Base-by-base conservation (phyloP, 2,113 vertebrate genomes). In the Daubentonia madagascariensis region DNA sequence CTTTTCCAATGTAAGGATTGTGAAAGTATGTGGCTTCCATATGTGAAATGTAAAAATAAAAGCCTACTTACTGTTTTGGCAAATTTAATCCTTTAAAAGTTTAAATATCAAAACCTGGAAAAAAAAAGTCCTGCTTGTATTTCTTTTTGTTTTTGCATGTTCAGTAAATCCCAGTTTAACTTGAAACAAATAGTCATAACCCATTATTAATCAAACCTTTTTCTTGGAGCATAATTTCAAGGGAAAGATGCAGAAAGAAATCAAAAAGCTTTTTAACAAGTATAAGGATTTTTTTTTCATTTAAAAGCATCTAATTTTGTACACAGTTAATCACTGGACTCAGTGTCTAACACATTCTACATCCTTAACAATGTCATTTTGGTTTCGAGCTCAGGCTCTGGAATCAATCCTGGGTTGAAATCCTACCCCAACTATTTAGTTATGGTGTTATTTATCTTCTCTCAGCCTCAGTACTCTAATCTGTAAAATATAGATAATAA, bases 1-100 rank as follows among this genome's bases (percentile, higher is more conserved):
- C 73, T 95, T 96, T 78, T 57, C 87, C 57, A 86, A 6, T 48
- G 32, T 72, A 88, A 95, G 50, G 48, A 48, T 79, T 80, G 79
- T 85, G 37, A 92, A 52, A 85, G 63, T 4, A 3, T 43, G 54
- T 86, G 52, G 59, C 16, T n/a, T 90, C 70, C 80, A 61, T 81
- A 65, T 63, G 52, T 76, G 37, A 70, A 96, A 81, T 37, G 54
- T 48, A 86, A 94, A 95, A 94, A 79, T 57, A 96, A 95, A 94
- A 96, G n/a, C 61, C 54, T 83, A 68, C 48, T 89, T 67, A 50
- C 28, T 96, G 10, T 94, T 94, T 94, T 59, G 40, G n/a, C 40
- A 88, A 93, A 67, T 90, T 94, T 72, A 84, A 92, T 73, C 32
- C 35, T 84, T 67, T 13, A 70, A 79, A 87, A n/a, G 10, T 94